phyloP scores from a whole-genome alignment of 2,888 invertebrate species.

The Cheiracanthium punctorium region DNA sequence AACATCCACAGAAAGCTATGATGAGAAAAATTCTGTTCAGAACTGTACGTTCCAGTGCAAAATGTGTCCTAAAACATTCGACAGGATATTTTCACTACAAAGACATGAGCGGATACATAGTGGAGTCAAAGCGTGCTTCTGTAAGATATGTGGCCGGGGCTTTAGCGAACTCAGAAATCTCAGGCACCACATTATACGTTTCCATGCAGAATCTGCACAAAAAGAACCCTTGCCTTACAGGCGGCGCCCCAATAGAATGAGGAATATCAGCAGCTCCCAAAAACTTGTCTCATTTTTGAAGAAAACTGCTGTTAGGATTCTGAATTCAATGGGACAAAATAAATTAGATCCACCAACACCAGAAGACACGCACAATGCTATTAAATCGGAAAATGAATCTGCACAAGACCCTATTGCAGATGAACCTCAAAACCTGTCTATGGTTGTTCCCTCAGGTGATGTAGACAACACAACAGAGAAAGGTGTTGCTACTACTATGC shows the following conservation, averaged over 20 bases:
- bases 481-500: slow-evolving; percentile 31
- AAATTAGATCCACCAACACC: slow-evolving; percentile 42
- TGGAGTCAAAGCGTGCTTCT: slow-evolving; percentile 76
- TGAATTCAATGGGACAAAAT: slow-evolving; percentile 66
- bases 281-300: slow-evolving; percentile 69
- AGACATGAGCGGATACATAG: slow-evolving; percentile 77
- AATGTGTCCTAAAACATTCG: slow-evolving; percentile 76
- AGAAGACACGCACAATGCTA: slow-evolving; percentile 24
- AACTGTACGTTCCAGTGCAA: slow-evolving; percentile 73
- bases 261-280: slow-evolving; percentile 64
- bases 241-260: slow-evolving; percentile 55
- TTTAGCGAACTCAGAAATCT: slow-evolving; percentile 76
- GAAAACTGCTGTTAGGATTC: slow-evolving; percentile 70
- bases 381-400: slow-evolving; percentile 29
- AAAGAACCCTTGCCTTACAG: slow-evolving; percentile 71
- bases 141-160: slow-evolving; percentile 76
- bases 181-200: slow-evolving; percentile 76
- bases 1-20: slow-evolving; percentile 66
- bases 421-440: slow-evolving; percentile 27
- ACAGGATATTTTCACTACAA: slow-evolving; percentile 75
- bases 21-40: slow-evolving; percentile 41
- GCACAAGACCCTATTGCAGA: background rate
- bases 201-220: slow-evolving; percentile 74
- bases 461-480: slow-evolving; percentile 16
- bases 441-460: background rate